Percentiles rank a stretch among this genome's conserved stretches.
phyloP scores from a whole-genome alignment of 2,113 vertebrate species.

The Chionomys nivalis region DNA sequence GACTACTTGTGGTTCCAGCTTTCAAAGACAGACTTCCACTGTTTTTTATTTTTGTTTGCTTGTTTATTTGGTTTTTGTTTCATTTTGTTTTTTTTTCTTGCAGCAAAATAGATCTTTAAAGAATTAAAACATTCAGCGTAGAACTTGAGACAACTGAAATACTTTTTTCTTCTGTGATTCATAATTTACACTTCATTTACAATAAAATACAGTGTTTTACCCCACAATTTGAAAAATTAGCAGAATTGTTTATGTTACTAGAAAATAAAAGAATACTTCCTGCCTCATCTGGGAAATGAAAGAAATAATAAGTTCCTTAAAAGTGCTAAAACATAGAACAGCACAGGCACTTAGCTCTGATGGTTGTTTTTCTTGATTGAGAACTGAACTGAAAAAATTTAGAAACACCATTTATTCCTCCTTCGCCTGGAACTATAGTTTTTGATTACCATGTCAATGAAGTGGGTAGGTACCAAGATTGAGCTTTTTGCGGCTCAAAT shows the following conservation, averaged over 20 bases:
- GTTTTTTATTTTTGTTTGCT: background rate
- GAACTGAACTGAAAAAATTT: constrained; percentile 70
- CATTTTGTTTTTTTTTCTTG: background rate
- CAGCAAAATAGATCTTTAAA: background rate
- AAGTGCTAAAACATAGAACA: constrained; percentile 71
- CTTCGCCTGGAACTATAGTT: constrained; percentile 21
- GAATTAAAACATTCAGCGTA: background rate
- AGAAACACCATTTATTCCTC: constrained; percentile 54
- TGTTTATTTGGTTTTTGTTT: background rate
- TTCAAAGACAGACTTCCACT: background rate
- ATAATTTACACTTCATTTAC: background rate
- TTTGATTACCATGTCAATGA: background rate
- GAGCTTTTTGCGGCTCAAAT: constrained; percentile 39
- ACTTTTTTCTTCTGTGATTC: constrained; percentile 17
- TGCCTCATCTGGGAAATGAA: background rate
- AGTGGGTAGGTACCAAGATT: background rate
- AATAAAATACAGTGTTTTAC: constrained; percentile 5
- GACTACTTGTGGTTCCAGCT: background rate
- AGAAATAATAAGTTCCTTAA: constrained; percentile 59
- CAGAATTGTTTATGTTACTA: constrained; percentile 51
- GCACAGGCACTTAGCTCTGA: constrained; percentile 27
- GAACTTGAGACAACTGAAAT: constrained; percentile 43
- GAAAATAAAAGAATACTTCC: constrained; percentile 54
- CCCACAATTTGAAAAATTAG: background rate
- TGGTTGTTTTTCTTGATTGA: constrained; percentile 69